These are phyloP conservation scores for Clanis bilineata DNA, from an alignment of 2,888 invertebrate species.

Conservation along the genomic window DNA sequence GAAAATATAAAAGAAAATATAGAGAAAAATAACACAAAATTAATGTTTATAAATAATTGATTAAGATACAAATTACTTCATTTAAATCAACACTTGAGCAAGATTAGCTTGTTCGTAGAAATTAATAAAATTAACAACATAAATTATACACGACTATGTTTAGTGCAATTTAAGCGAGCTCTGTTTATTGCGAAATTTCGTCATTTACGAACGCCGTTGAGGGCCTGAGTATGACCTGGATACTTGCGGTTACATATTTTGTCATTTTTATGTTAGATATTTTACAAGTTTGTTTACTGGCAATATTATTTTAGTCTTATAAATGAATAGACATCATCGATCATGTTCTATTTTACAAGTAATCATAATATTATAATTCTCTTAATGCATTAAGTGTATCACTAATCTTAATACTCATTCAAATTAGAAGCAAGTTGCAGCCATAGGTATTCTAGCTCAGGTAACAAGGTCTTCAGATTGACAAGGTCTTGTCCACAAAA, in stretches of 20 bases:
- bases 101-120: background rate
- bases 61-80: background rate
- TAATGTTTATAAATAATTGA: background rate
- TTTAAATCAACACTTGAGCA: background rate
- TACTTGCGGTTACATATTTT: slow-evolving; percentile 5
- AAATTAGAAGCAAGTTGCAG: too few species aligned
- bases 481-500: too few species aligned
- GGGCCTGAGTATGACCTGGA: slow-evolving; percentile 6
- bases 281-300: slow-evolving; percentile 29
- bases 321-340: too few species aligned
- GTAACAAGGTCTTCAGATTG: too few species aligned
- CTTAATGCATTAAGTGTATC: too few species aligned
- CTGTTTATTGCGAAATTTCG: slow-evolving; percentile 18
- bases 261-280: slow-evolving; percentile 1
- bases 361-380: too few species aligned
- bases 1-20: background rate
- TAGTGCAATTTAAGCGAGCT: slow-evolving; percentile 7
- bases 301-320: too few species aligned
- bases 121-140: slow-evolving; percentile 16
- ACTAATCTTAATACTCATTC: too few species aligned
- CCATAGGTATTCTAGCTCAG: too few species aligned
- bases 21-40: background rate
- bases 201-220: slow-evolving; percentile 13
- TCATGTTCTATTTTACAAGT: too few species aligned
- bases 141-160: slow-evolving; percentile 11